A percentile compares a stretch with the other conserved stretches of the same genome.
phyloP scores from a whole-genome alignment of 1,140 invertebrate genomes.

The Aphelinus certus region DNA sequence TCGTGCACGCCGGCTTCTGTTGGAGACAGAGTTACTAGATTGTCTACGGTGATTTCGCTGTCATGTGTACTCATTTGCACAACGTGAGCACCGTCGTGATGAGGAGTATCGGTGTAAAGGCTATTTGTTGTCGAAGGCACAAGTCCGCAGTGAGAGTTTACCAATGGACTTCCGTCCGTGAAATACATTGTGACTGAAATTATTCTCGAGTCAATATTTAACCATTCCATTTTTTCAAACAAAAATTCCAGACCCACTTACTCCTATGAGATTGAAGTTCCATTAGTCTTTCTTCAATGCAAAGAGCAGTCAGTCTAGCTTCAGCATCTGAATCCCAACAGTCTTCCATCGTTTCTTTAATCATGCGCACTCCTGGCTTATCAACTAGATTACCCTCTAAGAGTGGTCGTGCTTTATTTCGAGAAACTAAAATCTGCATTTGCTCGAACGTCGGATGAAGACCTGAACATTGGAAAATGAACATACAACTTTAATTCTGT shows the following conservation, averaged over 20 bases:
- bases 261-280: constrained; percentile 73
- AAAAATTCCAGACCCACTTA: constrained; percentile 50
- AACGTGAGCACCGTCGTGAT: constrained; percentile 52
- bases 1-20: constrained; percentile 60
- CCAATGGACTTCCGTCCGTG: constrained; percentile 68
- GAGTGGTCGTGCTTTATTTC: constrained; percentile 85
- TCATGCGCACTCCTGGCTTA: constrained; percentile 73
- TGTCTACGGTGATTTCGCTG: constrained; percentile 50
- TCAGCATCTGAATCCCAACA: constrained; percentile 96
- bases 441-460: constrained; percentile 78
- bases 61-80: constrained; percentile 48
- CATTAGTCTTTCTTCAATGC: constrained; percentile 85
- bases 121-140: constrained; percentile 58
- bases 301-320: constrained; percentile 87
- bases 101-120: constrained; percentile 53
- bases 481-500: constrained; percentile 21
- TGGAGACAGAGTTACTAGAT: constrained; percentile 63
- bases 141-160: constrained; percentile 61
- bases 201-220: neutral
- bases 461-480: constrained; percentile 59
- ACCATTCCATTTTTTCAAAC: neutral
- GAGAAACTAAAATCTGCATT: constrained; percentile 83
- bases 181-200: constrained; percentile 61
- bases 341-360: constrained; percentile 90
- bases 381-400: constrained; percentile 69